Percentiles rank a stretch among this genome's conserved stretches.
Conservation (phyloP, 2,113 vertebrate genomes). For the Mobula hypostoma region DNA sequence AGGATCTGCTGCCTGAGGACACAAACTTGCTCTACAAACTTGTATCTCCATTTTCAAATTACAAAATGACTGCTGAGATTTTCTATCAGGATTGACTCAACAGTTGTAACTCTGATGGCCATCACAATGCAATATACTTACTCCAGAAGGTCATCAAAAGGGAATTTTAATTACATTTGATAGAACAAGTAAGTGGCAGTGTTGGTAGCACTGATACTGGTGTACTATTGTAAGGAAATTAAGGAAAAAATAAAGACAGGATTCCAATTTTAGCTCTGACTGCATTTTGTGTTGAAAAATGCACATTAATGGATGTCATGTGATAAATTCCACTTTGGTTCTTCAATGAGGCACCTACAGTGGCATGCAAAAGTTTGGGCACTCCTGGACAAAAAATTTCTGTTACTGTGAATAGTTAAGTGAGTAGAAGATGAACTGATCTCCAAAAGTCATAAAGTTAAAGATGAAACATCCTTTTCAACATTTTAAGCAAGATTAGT, state of each 20-base stretch:
- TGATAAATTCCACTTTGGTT: constrained; percentile 48
- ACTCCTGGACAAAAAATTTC: no score
- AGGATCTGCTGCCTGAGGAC: no score
- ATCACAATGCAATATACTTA: background rate
- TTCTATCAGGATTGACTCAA: background rate
- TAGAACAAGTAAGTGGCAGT: background rate
- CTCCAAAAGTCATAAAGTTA: no score
- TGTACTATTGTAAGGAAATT: background rate
- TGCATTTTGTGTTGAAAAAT: background rate
- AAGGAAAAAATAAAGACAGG: background rate
- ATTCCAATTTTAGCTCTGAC: background rate
- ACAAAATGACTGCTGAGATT: background rate
- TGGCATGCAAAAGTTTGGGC: no score
- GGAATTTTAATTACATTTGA: background rate
- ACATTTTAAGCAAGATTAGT: no score
- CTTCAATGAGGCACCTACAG: no score
- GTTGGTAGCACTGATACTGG: background rate
- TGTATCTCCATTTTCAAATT: background rate
- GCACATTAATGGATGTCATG: background rate
- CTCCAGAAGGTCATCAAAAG: background rate
- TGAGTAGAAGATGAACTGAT: no score
- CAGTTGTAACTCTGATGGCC: background rate
- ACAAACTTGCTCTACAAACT: background rate
- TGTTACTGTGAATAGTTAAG: no score
- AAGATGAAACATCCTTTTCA: no score